Conservation (phyloP, 2,888 invertebrate species). For the Pseudococcus jackbeardsleyi region DNA sequence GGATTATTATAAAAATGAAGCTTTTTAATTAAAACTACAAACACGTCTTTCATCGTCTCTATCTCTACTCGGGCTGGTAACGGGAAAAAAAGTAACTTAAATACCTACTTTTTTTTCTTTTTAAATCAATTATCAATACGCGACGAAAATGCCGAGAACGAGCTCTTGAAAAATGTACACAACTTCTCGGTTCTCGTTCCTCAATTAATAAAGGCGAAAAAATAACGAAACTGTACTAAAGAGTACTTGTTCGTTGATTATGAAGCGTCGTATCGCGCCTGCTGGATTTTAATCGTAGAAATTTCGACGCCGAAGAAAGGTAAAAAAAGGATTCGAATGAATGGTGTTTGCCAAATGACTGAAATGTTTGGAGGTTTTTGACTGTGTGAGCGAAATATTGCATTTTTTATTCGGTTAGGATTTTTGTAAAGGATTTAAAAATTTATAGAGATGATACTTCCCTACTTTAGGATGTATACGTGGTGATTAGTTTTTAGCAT, state of each 20-base stretch:
- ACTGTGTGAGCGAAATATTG: background rate
- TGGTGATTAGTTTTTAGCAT: no score
- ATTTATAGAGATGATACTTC: no score
- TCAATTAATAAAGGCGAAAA: background rate
- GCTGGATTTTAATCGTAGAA: background rate
- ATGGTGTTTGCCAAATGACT: background rate
- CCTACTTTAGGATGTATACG: no score
- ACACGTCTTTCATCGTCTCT: background rate
- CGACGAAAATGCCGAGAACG: background rate
- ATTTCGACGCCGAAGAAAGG: background rate
- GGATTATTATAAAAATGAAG: background rate
- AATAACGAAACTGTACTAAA: background rate
- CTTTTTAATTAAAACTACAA: background rate
- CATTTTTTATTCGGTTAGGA: background rate
- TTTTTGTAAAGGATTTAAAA: background rate
- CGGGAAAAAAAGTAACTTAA: background rate
- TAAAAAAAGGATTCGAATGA: background rate
- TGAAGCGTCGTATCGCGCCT: background rate
- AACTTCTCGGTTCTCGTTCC: background rate
- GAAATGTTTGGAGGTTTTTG: background rate
- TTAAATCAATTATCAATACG: background rate
- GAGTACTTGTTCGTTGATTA: background rate
- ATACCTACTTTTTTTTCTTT: background rate
- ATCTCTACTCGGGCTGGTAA: background rate
- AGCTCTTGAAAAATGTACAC: conserved; percentile 17